A percentile compares a stretch with the other conserved stretches of the same genome.
Evolutionary conservation across 2,888 invertebrate species (phyloP).

Genomic region (Ennomos erosarius): DNA sequence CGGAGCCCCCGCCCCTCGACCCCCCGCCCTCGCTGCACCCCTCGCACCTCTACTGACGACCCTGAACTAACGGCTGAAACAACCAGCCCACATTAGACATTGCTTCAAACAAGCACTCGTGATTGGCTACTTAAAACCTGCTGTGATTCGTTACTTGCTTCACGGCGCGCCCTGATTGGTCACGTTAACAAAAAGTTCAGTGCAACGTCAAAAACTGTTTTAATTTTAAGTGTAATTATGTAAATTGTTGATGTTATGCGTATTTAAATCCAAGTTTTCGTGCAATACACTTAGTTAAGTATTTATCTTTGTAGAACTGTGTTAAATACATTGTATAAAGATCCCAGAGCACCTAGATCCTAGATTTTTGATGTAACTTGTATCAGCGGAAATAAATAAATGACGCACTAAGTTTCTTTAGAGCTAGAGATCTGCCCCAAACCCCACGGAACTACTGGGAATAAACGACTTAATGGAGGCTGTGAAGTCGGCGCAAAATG

Average conservation of each 20-base stretch:
- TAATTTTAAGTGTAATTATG: constrained; percentile 76
- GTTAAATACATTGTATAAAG: constrained; percentile 74
- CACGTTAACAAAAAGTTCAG: constrained; percentile 18
- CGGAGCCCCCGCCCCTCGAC: constrained; percentile 72
- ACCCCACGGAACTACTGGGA: too few relatives aligned
- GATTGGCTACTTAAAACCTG: constrained; percentile 1
- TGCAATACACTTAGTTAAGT: constrained; percentile 84
- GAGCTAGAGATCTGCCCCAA: too few relatives aligned
- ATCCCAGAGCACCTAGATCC: constrained; percentile 46
- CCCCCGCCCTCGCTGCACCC: constrained; percentile 47
- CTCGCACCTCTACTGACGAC: constrained; percentile 42
- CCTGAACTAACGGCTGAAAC: constrained; percentile 8
- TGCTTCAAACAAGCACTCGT: constrained; percentile 3
- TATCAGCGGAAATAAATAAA: constrained; percentile 16
- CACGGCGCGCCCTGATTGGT: constrained; percentile 21
- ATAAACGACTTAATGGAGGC: too few relatives aligned
- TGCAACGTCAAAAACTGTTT: constrained; percentile 36
- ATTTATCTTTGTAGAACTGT: constrained; percentile 78
- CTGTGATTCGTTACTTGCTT: constrained; percentile 4
- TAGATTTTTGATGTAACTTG: constrained; percentile 19
- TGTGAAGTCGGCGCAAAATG: too few relatives aligned
- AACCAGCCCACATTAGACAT: constrained; percentile 2
- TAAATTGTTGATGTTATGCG: constrained; percentile 69
- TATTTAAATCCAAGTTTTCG: constrained; percentile 72
- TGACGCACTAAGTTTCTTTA: too few relatives aligned